phyloP scores from a whole-genome alignment of 2,797 vertebrate species.

The Lutjanus argentimaculatus region DNA sequence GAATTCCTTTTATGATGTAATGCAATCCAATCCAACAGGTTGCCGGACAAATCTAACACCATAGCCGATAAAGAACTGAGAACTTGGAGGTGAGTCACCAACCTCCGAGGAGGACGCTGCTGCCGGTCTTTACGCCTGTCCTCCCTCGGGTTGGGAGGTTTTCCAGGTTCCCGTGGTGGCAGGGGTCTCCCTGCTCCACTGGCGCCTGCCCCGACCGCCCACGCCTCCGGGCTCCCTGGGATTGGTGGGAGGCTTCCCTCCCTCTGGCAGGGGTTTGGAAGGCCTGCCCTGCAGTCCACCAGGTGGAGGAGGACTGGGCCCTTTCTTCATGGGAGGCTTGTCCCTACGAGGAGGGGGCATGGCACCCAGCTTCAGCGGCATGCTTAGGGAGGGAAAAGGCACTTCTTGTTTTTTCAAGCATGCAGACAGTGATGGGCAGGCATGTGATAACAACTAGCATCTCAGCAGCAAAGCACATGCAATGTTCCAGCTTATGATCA shows the following conservation, averaged over 20 bases:
- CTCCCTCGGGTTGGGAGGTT: slow-evolving; percentile 89
- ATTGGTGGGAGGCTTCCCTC: slow-evolving; percentile 86
- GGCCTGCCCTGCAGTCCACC: slow-evolving; percentile 79
- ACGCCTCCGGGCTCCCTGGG: slow-evolving; percentile 78
- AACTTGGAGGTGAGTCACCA: slow-evolving; percentile 2
- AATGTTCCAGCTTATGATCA: slow-evolving; percentile 2
- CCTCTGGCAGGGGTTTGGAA: slow-evolving; percentile 81
- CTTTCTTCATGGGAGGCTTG: slow-evolving; percentile 91
- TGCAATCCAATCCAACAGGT: background rate
- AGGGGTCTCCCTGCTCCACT: slow-evolving; percentile 79
- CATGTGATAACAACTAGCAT: slow-evolving; percentile 2
- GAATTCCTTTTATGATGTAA: background rate
- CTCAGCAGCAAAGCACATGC: slow-evolving; percentile 10
- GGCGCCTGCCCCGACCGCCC: slow-evolving; percentile 62
- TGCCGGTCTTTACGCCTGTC: slow-evolving; percentile 92
- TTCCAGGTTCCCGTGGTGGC: slow-evolving; percentile 83
- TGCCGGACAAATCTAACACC: background rate
- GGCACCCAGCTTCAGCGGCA: slow-evolving; percentile 76
- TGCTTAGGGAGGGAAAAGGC: slow-evolving; percentile 60
- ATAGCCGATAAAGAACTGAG: no score
- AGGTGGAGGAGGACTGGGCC: slow-evolving; percentile 84
- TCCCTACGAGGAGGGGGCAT: slow-evolving; percentile 87
- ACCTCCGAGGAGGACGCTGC: slow-evolving; percentile 92
- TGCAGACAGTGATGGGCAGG: slow-evolving; percentile 23
- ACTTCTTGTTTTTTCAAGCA: slow-evolving; percentile 33